phyloP scores from a whole-genome alignment of 1,140 invertebrate genomes.

The Polypedilum pembai region DNA sequence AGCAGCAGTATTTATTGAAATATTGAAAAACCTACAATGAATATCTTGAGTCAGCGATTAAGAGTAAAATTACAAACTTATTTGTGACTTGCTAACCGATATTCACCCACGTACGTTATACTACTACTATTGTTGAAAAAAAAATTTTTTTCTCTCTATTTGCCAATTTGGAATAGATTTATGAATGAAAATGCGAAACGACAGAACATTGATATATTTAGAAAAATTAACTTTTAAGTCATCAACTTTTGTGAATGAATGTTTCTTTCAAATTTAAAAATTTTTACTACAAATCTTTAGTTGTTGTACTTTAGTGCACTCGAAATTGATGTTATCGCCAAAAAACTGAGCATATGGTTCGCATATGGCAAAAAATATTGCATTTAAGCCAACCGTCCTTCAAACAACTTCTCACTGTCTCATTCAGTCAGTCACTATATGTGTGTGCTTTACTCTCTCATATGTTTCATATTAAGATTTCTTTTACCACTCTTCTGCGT shows the following conservation, averaged over 20 bases:
- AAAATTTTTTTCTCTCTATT: background rate
- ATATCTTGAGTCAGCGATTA: constrained; percentile 5
- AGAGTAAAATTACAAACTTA: background rate
- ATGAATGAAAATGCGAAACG: background rate
- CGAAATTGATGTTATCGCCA: background rate
- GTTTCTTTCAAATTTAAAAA: background rate
- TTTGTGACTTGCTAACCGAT: background rate
- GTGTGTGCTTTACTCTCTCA: background rate
- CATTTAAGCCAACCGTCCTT: constrained; percentile 16
- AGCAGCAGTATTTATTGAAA: background rate
- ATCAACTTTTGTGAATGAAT: background rate
- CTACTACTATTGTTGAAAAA: background rate
- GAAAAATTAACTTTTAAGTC: background rate
- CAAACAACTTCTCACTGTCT: background rate
- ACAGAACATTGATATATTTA: background rate
- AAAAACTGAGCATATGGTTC: constrained; percentile 11
- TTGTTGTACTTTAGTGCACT: background rate
- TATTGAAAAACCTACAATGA: constrained; percentile 4
- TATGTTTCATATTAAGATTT: constrained; percentile 19
- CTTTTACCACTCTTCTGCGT: constrained; percentile 10
- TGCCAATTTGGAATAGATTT: background rate
- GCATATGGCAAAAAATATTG: constrained; percentile 12
- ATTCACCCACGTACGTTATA: background rate
- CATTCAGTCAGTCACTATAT: background rate
- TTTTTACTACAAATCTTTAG: background rate